These are phyloP conservation scores for Drosophila anomalata DNA, from an alignment of 2,888 invertebrate species.

Conservation along the genomic window DNA sequence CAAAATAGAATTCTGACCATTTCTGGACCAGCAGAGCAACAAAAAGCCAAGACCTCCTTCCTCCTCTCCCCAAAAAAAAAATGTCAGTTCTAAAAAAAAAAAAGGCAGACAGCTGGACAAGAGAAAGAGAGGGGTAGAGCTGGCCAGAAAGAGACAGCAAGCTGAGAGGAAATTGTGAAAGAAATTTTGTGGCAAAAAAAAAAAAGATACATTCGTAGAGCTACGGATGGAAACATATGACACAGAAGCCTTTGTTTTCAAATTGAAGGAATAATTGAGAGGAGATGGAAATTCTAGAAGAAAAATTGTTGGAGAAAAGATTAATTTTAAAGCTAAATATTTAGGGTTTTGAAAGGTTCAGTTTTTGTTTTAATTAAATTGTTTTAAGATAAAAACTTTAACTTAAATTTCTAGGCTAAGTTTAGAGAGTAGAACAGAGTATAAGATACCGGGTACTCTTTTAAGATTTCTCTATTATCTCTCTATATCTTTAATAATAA, in stretches of 20 bases:
- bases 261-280: slow-evolving; percentile 15
- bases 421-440: no score
- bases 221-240: slow-evolving; percentile 26
- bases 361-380: no score
- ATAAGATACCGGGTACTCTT: no score
- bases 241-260: slow-evolving; percentile 30
- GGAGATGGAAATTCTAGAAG: neutral
- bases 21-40: slow-evolving; percentile 33
- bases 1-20: slow-evolving; percentile 52
- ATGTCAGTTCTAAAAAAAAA: neutral
- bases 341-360: no score
- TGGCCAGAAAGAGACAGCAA: neutral
- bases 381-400: no score
- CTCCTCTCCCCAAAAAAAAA: slow-evolving; percentile 2
- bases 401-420: no score
- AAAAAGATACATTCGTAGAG: slow-evolving; percentile 33
- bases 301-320: no score
- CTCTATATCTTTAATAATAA: no score
- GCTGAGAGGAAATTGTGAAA: slow-evolving; percentile 18
- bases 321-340: no score
- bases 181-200: slow-evolving; percentile 9
- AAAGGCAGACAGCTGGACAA: slow-evolving; percentile 7
- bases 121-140: neutral
- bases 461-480: no score
- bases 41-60: neutral